Base-by-base conservation (phyloP, 2,113 vertebrate genomes). In the Paradoxurus hermaphroditus region DNA sequence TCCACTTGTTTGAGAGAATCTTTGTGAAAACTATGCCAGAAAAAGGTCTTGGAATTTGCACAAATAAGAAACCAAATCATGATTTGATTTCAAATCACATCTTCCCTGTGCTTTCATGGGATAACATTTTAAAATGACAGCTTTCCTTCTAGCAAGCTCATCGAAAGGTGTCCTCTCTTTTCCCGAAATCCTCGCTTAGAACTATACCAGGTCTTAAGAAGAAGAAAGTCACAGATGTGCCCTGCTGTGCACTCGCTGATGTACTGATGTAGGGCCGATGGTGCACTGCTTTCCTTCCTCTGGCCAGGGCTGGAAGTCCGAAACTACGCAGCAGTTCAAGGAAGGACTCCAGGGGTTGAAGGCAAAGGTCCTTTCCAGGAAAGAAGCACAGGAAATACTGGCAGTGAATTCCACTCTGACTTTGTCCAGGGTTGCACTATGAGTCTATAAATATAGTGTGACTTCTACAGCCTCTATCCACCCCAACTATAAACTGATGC, bases 1-100 rank as follows among this genome's bases (percentile, higher is more conserved):
- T 65, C 5, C 65, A 83, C 49, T 94, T 96, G 25, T 85, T 92
- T 81, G 34, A 72, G 36, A 70, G 9, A 44, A 49, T 77, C 46
- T 65, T 49, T 79, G 82, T 65, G 85, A 94, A 94, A 96, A 59
- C 19, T 63, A 21, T 44, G 27, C 90, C 62, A 97, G 41, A 90
- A 92, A 82, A 65, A 88, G 49, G 82, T 86, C 70, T 41, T 85
- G 81, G 49, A 93, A 29, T 86, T 75, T 79, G 39, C 3, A 36
- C 67, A 95, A 87, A 56, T 44, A 86, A 15, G 65, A 95, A 97
- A 83, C 79, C 14, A 41, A 62, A 25, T 79, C 70, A 51, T 44
- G 12, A 91, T 25, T 63, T 59, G 14, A 0, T 51, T 86, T 44
- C n/a, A 90, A 1, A 1, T 94, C 34, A 62, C 44, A 85, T 34